phyloP scores from a whole-genome alignment of 2,113 vertebrate species.

The cattle (Bos taurus) region DNA sequence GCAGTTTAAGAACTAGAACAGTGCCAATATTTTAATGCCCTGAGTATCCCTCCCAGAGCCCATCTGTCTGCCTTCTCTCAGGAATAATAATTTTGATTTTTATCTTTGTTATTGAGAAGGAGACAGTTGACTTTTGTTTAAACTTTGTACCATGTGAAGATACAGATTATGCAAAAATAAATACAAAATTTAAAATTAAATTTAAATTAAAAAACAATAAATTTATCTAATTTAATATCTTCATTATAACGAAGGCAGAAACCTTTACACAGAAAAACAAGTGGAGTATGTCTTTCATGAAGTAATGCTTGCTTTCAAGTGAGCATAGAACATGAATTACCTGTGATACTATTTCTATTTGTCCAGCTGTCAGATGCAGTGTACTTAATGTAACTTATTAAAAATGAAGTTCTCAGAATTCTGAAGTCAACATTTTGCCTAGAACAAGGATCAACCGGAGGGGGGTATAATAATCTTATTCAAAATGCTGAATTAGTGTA shows the following conservation, averaged over 20 bases:
- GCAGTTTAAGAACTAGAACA: not conserved
- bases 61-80: not conserved
- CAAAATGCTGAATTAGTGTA: not conserved
- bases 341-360: not conserved
- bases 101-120: not conserved
- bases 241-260: not conserved
- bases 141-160: not conserved
- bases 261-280: not conserved
- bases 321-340: not conserved
- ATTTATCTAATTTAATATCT: not conserved
- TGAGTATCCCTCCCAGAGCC: not conserved
- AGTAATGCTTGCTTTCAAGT: not conserved
- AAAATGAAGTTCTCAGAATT: constrained; percentile 1
- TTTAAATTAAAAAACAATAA: not conserved
- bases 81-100: not conserved
- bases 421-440: not conserved
- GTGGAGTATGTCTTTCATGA: not conserved
- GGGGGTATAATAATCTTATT: not conserved
- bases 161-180: not conserved
- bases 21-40: not conserved
- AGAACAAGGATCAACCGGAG: not conserved
- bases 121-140: not conserved
- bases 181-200: not conserved
- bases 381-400: not conserved
- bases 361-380: not conserved